Conservation (phyloP, 2,113 vertebrate species). For the Cyprinodon tularosa region DNA sequence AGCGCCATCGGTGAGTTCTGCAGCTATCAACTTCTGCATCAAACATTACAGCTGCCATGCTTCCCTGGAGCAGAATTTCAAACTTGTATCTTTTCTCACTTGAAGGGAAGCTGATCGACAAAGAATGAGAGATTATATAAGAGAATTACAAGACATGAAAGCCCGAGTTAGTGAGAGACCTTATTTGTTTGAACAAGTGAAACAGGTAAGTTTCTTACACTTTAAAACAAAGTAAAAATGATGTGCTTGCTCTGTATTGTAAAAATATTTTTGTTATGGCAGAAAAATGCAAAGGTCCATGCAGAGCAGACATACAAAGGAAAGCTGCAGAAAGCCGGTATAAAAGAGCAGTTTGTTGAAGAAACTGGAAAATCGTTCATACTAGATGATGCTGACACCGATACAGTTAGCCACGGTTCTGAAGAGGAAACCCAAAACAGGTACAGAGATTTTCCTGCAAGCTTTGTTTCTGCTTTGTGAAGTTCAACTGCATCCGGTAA, state of each 20-base stretch:
- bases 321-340: slow-evolving; percentile 82
- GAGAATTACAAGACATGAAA: slow-evolving; percentile 89
- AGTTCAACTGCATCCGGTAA: slow-evolving; percentile 57
- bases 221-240: not conserved
- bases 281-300: slow-evolving; percentile 83
- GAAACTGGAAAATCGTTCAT: slow-evolving; percentile 73
- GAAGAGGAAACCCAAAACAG: slow-evolving; percentile 49
- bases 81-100: slow-evolving; percentile 40
- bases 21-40: slow-evolving; percentile 11
- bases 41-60: slow-evolving; percentile 34
- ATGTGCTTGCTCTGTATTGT: not conserved
- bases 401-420: slow-evolving; percentile 37
- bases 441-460: slow-evolving; percentile 53
- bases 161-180: slow-evolving; percentile 85
- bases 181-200: slow-evolving; percentile 91
- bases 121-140: slow-evolving; percentile 87
- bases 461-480: slow-evolving; percentile 45
- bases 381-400: slow-evolving; percentile 33
- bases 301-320: slow-evolving; percentile 84
- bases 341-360: slow-evolving; percentile 88
- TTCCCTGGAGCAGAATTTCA: slow-evolving; percentile 14
- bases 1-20: slow-evolving; percentile 84
- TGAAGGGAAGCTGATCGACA: slow-evolving; percentile 86
- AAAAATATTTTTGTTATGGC: slow-evolving; percentile 19
- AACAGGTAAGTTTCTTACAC: slow-evolving; percentile 68